These are phyloP conservation scores for Dendroctonus ponderosae DNA, from an alignment of 1,140 invertebrate genomes.

Conservation along the genomic window DNA sequence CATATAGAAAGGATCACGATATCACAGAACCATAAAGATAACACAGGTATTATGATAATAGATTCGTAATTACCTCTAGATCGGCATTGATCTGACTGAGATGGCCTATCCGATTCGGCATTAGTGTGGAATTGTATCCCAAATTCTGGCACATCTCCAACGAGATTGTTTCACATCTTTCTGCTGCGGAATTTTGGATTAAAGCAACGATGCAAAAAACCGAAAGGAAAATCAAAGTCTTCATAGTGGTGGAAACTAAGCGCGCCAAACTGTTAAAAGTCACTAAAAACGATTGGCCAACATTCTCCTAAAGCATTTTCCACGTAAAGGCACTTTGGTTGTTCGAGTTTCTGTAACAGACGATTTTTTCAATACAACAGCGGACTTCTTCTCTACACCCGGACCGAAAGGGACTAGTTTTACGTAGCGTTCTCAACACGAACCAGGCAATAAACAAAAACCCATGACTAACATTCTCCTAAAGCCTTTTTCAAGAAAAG, in stretches of 20 bases:
- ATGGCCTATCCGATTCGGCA: constrained; percentile 82
- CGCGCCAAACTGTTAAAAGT: too few relatives aligned
- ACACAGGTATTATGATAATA: constrained; percentile 31
- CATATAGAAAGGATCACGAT: constrained; percentile 33
- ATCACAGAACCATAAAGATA: constrained; percentile 36
- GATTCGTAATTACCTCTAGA: constrained; percentile 35
- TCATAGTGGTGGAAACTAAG: too few relatives aligned
- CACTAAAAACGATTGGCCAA: too few relatives aligned
- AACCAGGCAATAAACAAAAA: background rate
- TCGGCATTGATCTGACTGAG: constrained; percentile 61
- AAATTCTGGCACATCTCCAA: constrained; percentile 79
- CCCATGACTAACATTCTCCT: too few relatives aligned
- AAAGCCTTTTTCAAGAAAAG: too few relatives aligned
- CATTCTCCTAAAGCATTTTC: too few relatives aligned
- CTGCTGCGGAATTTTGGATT: background rate
- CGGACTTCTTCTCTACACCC: too few relatives aligned
- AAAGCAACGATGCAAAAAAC: constrained; percentile 5
- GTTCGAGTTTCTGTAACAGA: too few relatives aligned
- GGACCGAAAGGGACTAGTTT: too few relatives aligned
- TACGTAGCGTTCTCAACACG: too few relatives aligned
- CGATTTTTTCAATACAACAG: too few relatives aligned
- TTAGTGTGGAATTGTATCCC: constrained; percentile 84
- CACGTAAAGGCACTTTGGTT: too few relatives aligned
- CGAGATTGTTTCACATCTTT: constrained; percentile 75
- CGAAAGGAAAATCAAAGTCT: constrained; percentile 11